Conservation (phyloP, 2,113 vertebrate species). For the Chionis minor region DNA sequence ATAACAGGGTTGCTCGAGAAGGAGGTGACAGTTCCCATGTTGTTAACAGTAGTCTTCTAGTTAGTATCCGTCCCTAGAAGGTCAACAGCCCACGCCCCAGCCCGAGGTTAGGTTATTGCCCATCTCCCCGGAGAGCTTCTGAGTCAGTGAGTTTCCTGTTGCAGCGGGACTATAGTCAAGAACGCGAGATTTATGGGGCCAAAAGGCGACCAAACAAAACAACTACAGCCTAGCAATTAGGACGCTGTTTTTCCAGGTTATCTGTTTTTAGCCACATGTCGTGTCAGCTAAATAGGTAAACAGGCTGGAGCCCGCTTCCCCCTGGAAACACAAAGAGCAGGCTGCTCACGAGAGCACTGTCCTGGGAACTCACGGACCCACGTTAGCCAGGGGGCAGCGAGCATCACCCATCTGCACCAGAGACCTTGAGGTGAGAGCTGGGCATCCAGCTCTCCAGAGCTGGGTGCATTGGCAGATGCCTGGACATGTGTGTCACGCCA, state of each 20-base stretch:
- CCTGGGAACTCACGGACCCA: background rate
- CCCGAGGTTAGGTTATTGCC: fast-evolving
- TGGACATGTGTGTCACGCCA: background rate
- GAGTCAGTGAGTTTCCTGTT: background rate
- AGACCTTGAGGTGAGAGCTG: background rate
- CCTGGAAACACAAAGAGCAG: background rate
- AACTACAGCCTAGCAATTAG: background rate
- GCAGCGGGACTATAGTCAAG: background rate
- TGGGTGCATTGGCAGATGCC: background rate
- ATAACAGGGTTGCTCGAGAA: background rate
- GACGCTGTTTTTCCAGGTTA: background rate
- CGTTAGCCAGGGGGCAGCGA: fast-evolving
- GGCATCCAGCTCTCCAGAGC: background rate
- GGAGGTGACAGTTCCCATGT: background rate
- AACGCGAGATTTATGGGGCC: background rate
- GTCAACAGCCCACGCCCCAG: background rate
- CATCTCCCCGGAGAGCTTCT: background rate
- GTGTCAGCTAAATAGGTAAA: background rate
- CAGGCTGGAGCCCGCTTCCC: background rate
- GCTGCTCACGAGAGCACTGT: background rate
- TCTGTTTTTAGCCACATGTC: background rate
- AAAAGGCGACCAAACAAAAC: background rate
- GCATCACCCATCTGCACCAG: fast-evolving
- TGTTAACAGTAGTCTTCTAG: background rate
- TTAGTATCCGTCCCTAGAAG: background rate